These are phyloP conservation scores for Oscarella lobularis DNA, from an alignment of 37 sponge, comb jelly and placozoan species.

Conservation along the genomic window DNA sequence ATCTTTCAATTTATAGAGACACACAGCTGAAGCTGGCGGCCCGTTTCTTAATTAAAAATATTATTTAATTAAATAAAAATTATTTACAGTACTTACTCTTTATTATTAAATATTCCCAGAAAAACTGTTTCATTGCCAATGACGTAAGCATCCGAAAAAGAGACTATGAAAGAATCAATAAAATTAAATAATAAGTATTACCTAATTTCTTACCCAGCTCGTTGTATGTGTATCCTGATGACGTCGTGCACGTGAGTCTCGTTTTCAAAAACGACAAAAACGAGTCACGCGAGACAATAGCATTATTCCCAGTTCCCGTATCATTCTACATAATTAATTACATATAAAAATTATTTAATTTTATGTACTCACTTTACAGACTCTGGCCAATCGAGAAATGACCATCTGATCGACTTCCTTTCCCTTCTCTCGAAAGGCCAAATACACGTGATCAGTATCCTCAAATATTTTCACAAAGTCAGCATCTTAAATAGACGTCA, in stretches of 20 bases:
- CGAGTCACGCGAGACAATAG: background rate
- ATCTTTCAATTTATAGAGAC: slow-evolving; percentile 45
- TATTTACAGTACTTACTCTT: no score
- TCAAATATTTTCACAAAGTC: slow-evolving; percentile 53
- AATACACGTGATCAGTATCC: slow-evolving; percentile 51
- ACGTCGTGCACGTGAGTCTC: background rate
- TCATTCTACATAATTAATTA: background rate
- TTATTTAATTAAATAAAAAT: no score
- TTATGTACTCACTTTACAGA: background rate
- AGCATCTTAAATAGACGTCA: no score
- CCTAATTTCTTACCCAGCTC: background rate
- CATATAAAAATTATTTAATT: background rate
- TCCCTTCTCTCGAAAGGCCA: slow-evolving; percentile 60
- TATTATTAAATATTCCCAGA: no score
- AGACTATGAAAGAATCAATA: no score
- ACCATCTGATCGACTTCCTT: no score
- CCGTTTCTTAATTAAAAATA: slow-evolving; percentile 34
- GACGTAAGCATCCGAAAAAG: no score
- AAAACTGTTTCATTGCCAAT: no score
- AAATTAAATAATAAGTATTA: no score
- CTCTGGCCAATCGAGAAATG: background rate
- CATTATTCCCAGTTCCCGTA: background rate
- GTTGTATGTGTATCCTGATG: background rate
- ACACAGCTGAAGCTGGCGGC: slow-evolving; percentile 66
- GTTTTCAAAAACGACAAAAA: background rate